Evolutionary conservation across 1,140 invertebrate genomes (phyloP).

Genomic region (Drosophila baimaii): DNA sequence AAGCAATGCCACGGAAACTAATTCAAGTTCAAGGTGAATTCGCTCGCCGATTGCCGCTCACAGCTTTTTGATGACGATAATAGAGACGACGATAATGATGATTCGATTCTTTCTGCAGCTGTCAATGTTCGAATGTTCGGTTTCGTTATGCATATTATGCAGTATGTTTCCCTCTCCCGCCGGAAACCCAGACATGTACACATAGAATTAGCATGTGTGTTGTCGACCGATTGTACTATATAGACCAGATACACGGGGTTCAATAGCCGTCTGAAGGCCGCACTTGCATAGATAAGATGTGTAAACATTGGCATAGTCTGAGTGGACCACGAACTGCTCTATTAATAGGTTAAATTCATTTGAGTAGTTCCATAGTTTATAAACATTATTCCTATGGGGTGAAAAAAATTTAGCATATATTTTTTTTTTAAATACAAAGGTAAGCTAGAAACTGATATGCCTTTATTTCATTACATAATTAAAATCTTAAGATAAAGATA

Average conservation of each 20-base stretch:
- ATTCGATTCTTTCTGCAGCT: conserved; percentile 28
- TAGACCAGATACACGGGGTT: conserved; percentile 31
- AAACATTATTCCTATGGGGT: neutral
- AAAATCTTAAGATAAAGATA: neutral
- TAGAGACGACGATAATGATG: conserved; percentile 26
- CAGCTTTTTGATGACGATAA: conserved; percentile 34
- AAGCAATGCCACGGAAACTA: conserved; percentile 64
- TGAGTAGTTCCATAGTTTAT: neutral
- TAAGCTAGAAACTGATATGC: neutral
- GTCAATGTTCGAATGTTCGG: conserved; percentile 30
- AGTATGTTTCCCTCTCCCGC: conserved; percentile 25
- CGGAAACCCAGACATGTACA: conserved; percentile 7
- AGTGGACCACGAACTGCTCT: conserved; percentile 10
- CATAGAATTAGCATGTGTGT: conserved; percentile 8
- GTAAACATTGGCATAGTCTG: conserved; percentile 10
- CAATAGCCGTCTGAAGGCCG: conserved; percentile 48
- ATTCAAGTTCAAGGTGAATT: conserved; percentile 78
- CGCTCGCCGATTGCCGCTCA: neutral
- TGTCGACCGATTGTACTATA: neutral
- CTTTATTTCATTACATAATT: neutral
- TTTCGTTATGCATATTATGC: conserved; percentile 55
- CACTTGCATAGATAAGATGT: conserved; percentile 21
- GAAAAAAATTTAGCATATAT: no score
- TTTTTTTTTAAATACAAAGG: no score
- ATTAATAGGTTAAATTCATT: neutral